phyloP scores from a whole-genome alignment of 2,888 invertebrate genomes.

The Psococerastis gibbosa region DNA sequence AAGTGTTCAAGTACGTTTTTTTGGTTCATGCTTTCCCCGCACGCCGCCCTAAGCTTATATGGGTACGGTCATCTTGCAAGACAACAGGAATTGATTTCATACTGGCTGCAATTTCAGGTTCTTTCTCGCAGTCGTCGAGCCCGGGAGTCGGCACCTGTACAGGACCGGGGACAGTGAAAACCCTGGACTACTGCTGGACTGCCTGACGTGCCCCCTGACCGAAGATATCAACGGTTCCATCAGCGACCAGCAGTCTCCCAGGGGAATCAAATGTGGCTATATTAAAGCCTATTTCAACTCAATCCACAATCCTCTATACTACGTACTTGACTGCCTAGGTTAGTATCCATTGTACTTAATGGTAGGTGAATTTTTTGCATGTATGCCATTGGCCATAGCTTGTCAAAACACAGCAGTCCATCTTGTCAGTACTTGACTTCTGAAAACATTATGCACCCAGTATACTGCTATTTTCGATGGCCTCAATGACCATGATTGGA shows the following conservation, averaged over 20 bases:
- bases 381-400: too few relatives aligned
- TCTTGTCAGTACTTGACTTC: too few relatives aligned
- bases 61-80: background rate
- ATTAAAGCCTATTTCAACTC: slow-evolving; percentile 19
- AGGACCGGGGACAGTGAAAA: slow-evolving; percentile 32
- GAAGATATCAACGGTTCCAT: slow-evolving; percentile 25
- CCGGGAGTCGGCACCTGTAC: slow-evolving; percentile 67
- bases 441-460: too few relatives aligned
- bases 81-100: too few relatives aligned
- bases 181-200: slow-evolving; percentile 31
- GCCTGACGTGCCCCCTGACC: slow-evolving; percentile 36
- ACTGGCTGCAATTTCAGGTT: too few relatives aligned
- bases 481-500: too few relatives aligned
- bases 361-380: too few relatives aligned
- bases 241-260: slow-evolving; percentile 17
- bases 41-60: background rate
- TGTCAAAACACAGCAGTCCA: too few relatives aligned
- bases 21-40: too few relatives aligned
- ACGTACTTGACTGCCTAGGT: slow-evolving; percentile 59
- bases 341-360: too few relatives aligned
- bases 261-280: slow-evolving; percentile 19
- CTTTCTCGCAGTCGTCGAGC: slow-evolving; percentile 59
- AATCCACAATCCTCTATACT: slow-evolving; percentile 27
- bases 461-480: too few relatives aligned
- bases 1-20: too few relatives aligned